A percentile compares a stretch with the other conserved stretches of the same genome.
Evolutionary conservation across 2,888 invertebrate genomes (phyloP).

Genomic region (Parochlus steinenii): DNA sequence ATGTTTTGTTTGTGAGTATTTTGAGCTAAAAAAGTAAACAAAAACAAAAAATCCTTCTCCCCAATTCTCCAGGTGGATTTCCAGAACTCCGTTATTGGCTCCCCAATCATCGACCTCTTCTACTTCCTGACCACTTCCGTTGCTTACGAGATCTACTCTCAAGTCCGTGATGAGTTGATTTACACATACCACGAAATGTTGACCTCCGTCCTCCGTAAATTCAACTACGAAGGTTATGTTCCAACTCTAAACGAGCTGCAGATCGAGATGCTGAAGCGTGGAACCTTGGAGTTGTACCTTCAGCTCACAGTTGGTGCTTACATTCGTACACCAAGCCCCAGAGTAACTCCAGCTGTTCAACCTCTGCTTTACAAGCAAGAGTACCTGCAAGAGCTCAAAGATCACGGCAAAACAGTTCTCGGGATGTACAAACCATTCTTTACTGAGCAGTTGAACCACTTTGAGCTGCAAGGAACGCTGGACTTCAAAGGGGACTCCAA

Average conservation of each 20-base stretch:
- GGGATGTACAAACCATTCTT: slow-evolving; percentile 6
- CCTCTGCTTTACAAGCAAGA: slow-evolving; percentile 9
- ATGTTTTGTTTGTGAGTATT: slow-evolving; percentile 11
- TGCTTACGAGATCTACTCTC: slow-evolving; percentile 6
- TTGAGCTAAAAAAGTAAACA: neutral
- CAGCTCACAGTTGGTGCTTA: slow-evolving; percentile 13
- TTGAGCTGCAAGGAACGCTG: slow-evolving; percentile 12
- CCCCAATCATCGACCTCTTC: slow-evolving; percentile 14
- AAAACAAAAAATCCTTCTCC: neutral
- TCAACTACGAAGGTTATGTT: slow-evolving; percentile 11
- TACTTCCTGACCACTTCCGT: slow-evolving; percentile 14
- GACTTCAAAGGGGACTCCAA: slow-evolving; percentile 9
- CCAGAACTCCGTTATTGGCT: slow-evolving; percentile 14
- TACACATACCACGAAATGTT: slow-evolving; percentile 13
- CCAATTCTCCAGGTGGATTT: slow-evolving; percentile 9
- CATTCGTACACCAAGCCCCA: slow-evolving; percentile 9
- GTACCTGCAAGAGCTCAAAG: slow-evolving; percentile 5
- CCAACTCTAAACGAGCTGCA: slow-evolving; percentile 13
- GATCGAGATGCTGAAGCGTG: slow-evolving; percentile 13
- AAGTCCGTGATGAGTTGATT: slow-evolving; percentile 13
- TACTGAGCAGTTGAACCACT: slow-evolving; percentile 11
- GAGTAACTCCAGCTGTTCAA: slow-evolving; percentile 12
- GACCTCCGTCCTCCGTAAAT: slow-evolving; percentile 9
- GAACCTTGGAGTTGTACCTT: slow-evolving; percentile 13
- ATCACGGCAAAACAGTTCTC: slow-evolving; percentile 5